Percentiles rank a stretch among this genome's conserved stretches.
These are phyloP conservation scores for Heterochromis multidens DNA, from an alignment of 2,113 vertebrate genomes.

Conservation along the genomic window DNA sequence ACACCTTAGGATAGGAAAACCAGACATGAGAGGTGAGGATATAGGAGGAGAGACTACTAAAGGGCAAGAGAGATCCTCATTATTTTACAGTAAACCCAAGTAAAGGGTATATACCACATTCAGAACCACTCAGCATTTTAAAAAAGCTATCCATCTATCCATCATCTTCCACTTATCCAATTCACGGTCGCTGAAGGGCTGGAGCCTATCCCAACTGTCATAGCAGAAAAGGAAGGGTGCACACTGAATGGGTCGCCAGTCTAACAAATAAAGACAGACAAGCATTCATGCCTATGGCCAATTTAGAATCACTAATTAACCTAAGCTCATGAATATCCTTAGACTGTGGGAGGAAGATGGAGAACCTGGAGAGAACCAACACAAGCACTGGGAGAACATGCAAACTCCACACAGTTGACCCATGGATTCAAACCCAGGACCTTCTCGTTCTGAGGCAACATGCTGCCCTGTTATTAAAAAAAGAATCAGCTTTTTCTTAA, in stretches of 20 bases:
- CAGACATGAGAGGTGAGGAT: neutral
- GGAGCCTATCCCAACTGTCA: neutral
- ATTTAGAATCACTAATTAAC: neutral
- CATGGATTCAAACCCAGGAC: neutral
- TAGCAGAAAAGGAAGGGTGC: neutral
- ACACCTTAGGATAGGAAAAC: neutral
- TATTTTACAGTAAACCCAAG: neutral
- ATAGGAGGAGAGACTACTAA: neutral
- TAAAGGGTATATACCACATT: neutral
- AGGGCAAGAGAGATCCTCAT: neutral
- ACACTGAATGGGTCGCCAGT: neutral
- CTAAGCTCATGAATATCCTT: neutral
- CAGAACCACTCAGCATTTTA: neutral
- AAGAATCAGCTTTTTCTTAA: neutral
- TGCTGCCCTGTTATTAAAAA: neutral
- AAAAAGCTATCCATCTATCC: neutral
- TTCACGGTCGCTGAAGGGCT: neutral
- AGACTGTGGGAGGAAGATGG: neutral
- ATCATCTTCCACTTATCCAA: neutral
- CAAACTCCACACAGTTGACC: fast-evolving
- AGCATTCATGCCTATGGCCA: neutral
- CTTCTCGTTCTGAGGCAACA: neutral
- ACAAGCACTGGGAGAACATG: neutral
- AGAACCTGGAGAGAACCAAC: neutral
- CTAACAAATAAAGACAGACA: neutral